Base-by-base conservation (phyloP, 2,113 vertebrate species). In the Chlorocebus sabaeus region DNA sequence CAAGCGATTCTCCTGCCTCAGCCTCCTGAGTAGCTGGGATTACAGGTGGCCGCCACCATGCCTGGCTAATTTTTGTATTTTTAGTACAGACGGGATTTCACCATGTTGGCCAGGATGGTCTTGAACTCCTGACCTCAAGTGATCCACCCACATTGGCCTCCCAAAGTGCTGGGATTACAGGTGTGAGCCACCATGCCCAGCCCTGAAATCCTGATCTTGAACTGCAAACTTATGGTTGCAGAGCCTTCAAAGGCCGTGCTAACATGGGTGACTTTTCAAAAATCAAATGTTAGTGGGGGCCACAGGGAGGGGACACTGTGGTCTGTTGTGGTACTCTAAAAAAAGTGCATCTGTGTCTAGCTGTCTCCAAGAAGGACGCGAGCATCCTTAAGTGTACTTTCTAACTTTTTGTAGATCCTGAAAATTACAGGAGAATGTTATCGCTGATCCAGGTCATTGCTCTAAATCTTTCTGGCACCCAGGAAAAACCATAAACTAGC, bases 381-480 rank as follows among this genome's bases (percentile, higher is more conserved):
- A 32, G 32, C 2, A 2, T 79, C 57, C 23, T 40, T 81, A 8
- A 17, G 38, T 78, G 59, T 22, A 14, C 68, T 78, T 70, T n/a
- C 50, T 59, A 32, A 48, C 83, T 79, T 95, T 88, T 61, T 52
- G 30, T 27, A 32, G 61, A 70, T 38, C 80, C 83, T 48, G 23
- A 92, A 79, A 92, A 83, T 86, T 79, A 43, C 57, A 50, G 64
- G 91, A 92, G 88, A 86, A 40, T 59, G 43, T 68, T 86, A 45
- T 90, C 48, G 9, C 81, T 14, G 57, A 79, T 27, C 64, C 72
- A 83, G 93, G 76, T 55, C 92, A 81, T 61, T n/a, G 25, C 75
- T 92, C 38, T 89, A 52, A 89, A 85, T 96, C 45, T 88, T 81
- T 59, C 70, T 91, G 52, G 68, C 25, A 80, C 67, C 35, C n/a